Base-by-base conservation (phyloP, 2,888 invertebrate species). In the Drosophila robusta region DNA sequence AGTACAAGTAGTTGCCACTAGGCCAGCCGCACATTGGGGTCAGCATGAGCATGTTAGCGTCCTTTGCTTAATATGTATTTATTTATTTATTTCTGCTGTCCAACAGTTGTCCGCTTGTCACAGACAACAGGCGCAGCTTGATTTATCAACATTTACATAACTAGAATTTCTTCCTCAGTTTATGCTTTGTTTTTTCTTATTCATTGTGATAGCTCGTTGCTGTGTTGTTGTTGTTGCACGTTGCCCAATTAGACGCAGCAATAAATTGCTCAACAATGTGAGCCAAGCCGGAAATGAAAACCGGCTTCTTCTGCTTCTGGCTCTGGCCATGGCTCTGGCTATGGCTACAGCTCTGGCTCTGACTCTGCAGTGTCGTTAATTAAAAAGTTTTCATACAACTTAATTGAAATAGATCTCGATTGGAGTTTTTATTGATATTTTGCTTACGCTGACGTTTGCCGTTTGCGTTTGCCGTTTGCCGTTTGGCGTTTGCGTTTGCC, bases 321-420 rank as follows among this genome's bases (percentile, higher is more conserved):
- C 38, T 26, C 24, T 42, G 11, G n/a, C 18, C 2, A 18, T 1
- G 18, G 18, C 18, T 18, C 1, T 18, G 18, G 18, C 18, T 18
- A 1, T 18, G 18, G 18, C 18, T 18, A 1, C 2, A 2, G 18
- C 18, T 22, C 22, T 18, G 22, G 3, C 22, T 46, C 39, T 42
- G 75, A 12, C 63, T 47, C 79, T 85, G 84, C 87, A 83, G 72
- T 80, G 83, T 64, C 84, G 83, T 84, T 84, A 84, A 84, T 84
- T 84, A 84, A 84, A 84, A 88, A 88, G 88, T 84, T 84, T 84
- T 85, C 80, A 80, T 86, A 86, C 87, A 86, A 84, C 78, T 84
- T 84, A 84, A 84, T 84, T 84, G 83, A 84, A 88, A 84, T 84
- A 84, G 89, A 84, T 84, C 89, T 84, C 83, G 83, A 84, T 84